Base-by-base conservation (phyloP, 2,113 vertebrate genomes). In the Pollimyrus isidori region DNA sequence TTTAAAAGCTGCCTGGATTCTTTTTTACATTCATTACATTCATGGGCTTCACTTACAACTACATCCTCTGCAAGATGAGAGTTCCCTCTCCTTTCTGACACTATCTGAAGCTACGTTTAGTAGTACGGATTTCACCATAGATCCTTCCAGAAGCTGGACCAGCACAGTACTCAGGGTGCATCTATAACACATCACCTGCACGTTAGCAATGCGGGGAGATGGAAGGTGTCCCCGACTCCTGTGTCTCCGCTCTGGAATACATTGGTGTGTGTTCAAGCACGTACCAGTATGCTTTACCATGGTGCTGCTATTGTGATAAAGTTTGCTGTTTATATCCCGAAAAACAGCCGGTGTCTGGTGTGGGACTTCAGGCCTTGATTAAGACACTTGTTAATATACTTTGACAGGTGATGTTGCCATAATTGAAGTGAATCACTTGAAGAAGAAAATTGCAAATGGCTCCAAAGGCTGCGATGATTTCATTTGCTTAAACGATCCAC, bases 401-500 rank as follows among this genome's bases (percentile, higher is more conserved):
- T 53, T 90, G 91, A 90, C 92, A 92, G 91, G 89, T 91, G 85
- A 89, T 49, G 85, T 56, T 87, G 30, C 62, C 65, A 21, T 89
- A 92, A 92, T 89, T 90, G 89, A 89, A 80, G 89, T 65, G 53
- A 90, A 87, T 90, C 88, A 88, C 83, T 88, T 53, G 46, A 86
- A 82, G 58, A 87, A 86, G 88, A 65, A 89, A 89, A 91, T 56
- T 87, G 88, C 89, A 90, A 88, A 89, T 90, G 82, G 90, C 87
- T 88, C 86, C 11, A 88, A 86, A 88, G 91, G 84, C 91, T 90
- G 84, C 39, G 89, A 92, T 92, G 91, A 91, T 92, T 92, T 93
- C 89, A 92, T 91, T 91, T 90, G 91, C 88, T 87, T 91, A 91
- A 93, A 91, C 92, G 90, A 91, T 89, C 91, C 91, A 91, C 92